These are phyloP conservation scores for Atrichornis clamosus DNA, from an alignment of 2,113 vertebrate species.

Conservation along the genomic window DNA sequence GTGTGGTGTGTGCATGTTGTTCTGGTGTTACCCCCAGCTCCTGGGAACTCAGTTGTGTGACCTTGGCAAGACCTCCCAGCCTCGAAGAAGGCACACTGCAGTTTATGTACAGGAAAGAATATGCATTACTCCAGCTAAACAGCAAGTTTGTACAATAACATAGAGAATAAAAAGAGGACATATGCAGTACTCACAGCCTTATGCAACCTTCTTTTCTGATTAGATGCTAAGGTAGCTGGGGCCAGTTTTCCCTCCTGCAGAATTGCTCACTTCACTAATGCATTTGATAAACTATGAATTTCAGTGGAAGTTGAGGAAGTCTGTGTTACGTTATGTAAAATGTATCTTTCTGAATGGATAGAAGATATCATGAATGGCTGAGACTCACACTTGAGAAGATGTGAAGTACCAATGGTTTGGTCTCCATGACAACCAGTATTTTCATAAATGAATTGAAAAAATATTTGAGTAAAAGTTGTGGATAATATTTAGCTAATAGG, in stretches of 20 bases:
- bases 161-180: not conserved
- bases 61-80: not conserved
- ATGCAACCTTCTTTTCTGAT: not conserved
- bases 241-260: not conserved
- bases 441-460: not conserved
- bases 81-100: not conserved
- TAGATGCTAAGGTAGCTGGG: not conserved
- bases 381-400: not conserved
- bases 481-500: not conserved
- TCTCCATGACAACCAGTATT: not conserved
- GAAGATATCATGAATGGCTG: not conserved
- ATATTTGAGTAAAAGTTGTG: not conserved
- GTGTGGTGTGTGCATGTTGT: accelerated
- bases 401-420: not conserved
- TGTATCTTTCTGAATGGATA: not conserved
- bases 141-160: not conserved
- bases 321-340: accelerated
- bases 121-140: not conserved
- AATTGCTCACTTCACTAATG: not conserved
- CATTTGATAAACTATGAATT: not conserved
- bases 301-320: not conserved
- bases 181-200: not conserved
- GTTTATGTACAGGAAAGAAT: not conserved
- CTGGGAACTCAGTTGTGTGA: not conserved
- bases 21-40: not conserved